phyloP scores from a whole-genome alignment of 2,113 vertebrate species.

The Pseudopipra pipra region DNA sequence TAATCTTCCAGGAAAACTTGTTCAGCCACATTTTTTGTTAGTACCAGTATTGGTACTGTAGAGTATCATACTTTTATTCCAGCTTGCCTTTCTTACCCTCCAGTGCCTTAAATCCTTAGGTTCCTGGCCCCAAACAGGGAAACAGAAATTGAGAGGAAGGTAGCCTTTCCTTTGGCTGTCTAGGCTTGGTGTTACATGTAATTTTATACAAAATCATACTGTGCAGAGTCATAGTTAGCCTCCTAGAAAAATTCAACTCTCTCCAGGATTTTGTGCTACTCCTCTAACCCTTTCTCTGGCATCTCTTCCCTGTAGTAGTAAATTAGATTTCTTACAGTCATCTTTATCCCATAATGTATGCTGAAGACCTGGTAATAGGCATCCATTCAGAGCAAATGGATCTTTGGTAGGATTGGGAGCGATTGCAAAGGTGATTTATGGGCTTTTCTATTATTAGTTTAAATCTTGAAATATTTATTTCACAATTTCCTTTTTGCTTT shows the following conservation, averaged over 20 bases:
- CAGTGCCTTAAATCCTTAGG: background rate
- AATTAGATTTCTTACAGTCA: constrained; percentile 17
- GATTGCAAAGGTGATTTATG: constrained; percentile 20
- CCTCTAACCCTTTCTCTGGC: background rate
- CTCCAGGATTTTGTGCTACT: background rate
- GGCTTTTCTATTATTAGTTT: constrained; percentile 26
- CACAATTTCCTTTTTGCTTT: constrained; percentile 2
- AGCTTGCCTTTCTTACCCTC: background rate
- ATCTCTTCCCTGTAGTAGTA: background rate
- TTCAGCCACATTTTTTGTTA: background rate
- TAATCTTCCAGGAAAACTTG: background rate
- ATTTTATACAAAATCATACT: background rate
- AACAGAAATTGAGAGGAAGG: background rate
- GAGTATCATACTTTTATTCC: background rate
- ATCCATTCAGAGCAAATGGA: background rate
- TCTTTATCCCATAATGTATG: constrained; percentile 24
- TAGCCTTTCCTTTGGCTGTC: background rate
- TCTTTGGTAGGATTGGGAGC: background rate
- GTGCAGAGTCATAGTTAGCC: background rate
- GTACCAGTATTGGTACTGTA: background rate
- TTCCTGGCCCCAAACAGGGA: background rate
- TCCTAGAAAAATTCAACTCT: background rate
- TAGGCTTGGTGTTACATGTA: background rate
- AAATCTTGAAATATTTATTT: constrained; percentile 47
- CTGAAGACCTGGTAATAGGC: background rate